A percentile compares a stretch with the other conserved stretches of the same genome.
phyloP scores from a whole-genome alignment of 2,797 vertebrate species.

The Tapirus indicus region DNA sequence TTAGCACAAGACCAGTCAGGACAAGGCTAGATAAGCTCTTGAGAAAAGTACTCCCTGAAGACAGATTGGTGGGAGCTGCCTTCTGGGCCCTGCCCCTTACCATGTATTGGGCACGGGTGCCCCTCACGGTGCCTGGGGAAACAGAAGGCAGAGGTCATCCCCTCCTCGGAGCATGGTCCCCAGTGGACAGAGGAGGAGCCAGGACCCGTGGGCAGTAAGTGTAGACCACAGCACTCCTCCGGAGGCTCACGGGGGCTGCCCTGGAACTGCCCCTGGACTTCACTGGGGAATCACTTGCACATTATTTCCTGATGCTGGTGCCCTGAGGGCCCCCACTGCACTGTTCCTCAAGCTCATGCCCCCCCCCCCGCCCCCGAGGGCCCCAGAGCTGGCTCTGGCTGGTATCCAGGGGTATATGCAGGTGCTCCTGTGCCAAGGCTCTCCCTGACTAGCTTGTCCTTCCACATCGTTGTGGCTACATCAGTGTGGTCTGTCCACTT shows the following conservation, averaged over 20 bases:
- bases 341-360: accelerated
- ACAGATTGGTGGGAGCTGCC: not conserved
- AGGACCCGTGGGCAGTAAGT: not conserved
- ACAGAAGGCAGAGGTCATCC: not conserved
- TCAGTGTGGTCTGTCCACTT: too few relatives aligned
- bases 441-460: too few relatives aligned
- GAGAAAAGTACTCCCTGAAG: not conserved
- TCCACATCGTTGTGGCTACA: accelerated
- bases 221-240: not conserved
- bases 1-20: not conserved
- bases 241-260: not conserved
- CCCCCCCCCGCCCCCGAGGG: accelerated
- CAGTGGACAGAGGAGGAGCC: not conserved
- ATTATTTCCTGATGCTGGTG: not conserved
- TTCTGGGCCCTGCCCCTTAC: not conserved
- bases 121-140: not conserved
- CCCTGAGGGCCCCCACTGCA: too few relatives aligned
- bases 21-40: not conserved
- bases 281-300: not conserved
- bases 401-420: not conserved
- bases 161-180: not conserved
- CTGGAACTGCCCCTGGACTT: not conserved
- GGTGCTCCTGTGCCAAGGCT: not conserved
- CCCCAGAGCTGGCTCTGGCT: not conserved
- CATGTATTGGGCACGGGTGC: not conserved